Base-by-base conservation (phyloP, 2,888 invertebrate genomes). In the Tetramorium bicarinatum region DNA sequence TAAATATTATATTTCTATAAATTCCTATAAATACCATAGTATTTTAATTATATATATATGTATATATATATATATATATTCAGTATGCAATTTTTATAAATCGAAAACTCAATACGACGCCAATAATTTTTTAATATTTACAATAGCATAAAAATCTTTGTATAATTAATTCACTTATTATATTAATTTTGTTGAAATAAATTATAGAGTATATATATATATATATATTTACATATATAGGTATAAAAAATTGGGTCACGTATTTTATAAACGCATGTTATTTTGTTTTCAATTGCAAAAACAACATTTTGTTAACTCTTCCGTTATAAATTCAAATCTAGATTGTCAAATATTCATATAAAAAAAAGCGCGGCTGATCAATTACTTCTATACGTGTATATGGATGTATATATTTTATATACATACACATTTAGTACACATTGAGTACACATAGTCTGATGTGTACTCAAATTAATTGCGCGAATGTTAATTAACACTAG, bases 391-490 rank as follows among this genome's bases (percentile, higher is more conserved):
- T 34, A 34, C 4, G 29, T 4, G 1, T 71, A 6, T 2, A 41
- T 52, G 52, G 11, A 71, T 54, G 21, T 3, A 41, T 29, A 29
- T 29, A 29, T 34, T 34, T 34, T 34, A 34, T 34, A 4, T 34
- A 34, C 13, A 29, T 18, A 9, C n/a, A 9, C n/a, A 3, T 66
- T 52, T 54, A n/a, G n/a, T n/a, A n/a, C n/a, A n/a, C n/a, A n/a
- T n/a, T n/a, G n/a, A n/a, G n/a, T n/a, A n/a, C n/a, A 54, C 41
- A 18, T 61, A 62, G 77, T 64, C 69, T 52, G 88, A 84, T 89
- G 92, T 91, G 89, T 90, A 92, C 88, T 87, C 83, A 93, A 94
- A 93, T 94, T 94, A 93, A 94, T 94, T 93, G 93, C 91, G 88
- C 71, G 90, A 88, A 90, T 91, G 92, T 92, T 92, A 92, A 93